Conservation (phyloP, 2,113 vertebrate genomes). For the Pteropus alecto region DNA sequence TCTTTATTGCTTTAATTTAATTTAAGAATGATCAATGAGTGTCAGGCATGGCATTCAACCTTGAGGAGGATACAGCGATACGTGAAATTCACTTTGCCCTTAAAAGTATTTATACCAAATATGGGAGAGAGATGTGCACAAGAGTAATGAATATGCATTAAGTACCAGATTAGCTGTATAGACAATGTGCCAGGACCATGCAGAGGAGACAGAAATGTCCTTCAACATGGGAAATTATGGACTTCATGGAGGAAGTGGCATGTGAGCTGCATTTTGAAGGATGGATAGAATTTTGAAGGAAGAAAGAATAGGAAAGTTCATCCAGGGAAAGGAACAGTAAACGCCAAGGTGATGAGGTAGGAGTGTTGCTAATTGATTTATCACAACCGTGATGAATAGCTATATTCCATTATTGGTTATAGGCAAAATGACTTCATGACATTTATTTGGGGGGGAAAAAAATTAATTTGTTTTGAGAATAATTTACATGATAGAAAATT, state of each 20-base stretch:
- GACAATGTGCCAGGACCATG: rapidly evolving
- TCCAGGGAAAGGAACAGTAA: not conserved
- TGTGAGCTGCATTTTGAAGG: not conserved
- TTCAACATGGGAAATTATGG: rapidly evolving
- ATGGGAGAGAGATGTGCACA: not conserved
- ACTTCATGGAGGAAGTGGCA: not conserved
- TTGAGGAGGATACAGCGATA: not conserved
- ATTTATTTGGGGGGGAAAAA: not conserved
- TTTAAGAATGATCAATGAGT: not conserved
- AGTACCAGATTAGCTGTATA: not conserved
- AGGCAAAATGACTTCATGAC: slow-evolving; percentile 35
- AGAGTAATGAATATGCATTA: not conserved
- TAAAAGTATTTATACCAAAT: not conserved
- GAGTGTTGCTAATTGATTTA: slow-evolving; percentile 68
- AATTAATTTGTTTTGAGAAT: not conserved
- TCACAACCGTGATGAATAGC: slow-evolving; percentile 49
- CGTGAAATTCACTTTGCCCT: not conserved
- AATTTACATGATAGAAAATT: not conserved
- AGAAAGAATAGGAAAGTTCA: slow-evolving; percentile 13
- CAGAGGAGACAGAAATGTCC: not conserved
- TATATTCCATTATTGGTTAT: slow-evolving; percentile 35
- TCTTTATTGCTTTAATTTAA: not conserved
- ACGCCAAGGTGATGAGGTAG: not conserved
- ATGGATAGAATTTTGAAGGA: not conserved
- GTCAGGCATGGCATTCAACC: not conserved